phyloP scores from a whole-genome alignment of 2,797 vertebrate species.

The Spheniscus humboldti region DNA sequence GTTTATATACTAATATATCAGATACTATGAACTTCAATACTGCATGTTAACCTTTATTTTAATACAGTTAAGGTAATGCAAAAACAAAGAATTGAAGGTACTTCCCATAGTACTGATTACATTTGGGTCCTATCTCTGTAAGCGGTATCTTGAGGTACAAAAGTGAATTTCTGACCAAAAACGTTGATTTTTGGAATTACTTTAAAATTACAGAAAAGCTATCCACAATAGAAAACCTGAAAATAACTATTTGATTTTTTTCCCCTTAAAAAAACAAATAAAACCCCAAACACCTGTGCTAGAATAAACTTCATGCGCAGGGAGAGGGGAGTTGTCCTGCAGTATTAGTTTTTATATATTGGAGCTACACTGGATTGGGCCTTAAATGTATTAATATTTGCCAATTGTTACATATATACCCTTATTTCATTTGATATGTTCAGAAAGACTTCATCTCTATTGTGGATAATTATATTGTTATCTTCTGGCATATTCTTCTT shows the following conservation, averaged over 20 bases:
- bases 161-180: neutral
- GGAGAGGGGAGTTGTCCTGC: neutral
- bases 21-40: neutral
- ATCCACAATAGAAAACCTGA: neutral
- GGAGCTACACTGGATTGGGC: neutral
- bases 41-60: neutral
- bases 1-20: neutral
- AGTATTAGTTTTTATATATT: neutral
- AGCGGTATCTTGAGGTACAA: neutral
- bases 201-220: neutral
- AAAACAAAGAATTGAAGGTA: neutral
- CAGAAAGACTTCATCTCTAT: neutral
- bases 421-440: neutral
- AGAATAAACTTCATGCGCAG: neutral
- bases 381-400: neutral
- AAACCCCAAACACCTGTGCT: neutral
- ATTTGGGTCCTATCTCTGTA: neutral
- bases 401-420: neutral
- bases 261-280: neutral
- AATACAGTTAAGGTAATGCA: neutral
- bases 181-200: neutral
- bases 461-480: neutral
- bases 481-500: neutral
- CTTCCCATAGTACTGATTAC: neutral
- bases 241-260: neutral